These are phyloP conservation scores for Temnothorax unifasciatus DNA, from an alignment of 2,888 invertebrate species.

Conservation along the genomic window DNA sequence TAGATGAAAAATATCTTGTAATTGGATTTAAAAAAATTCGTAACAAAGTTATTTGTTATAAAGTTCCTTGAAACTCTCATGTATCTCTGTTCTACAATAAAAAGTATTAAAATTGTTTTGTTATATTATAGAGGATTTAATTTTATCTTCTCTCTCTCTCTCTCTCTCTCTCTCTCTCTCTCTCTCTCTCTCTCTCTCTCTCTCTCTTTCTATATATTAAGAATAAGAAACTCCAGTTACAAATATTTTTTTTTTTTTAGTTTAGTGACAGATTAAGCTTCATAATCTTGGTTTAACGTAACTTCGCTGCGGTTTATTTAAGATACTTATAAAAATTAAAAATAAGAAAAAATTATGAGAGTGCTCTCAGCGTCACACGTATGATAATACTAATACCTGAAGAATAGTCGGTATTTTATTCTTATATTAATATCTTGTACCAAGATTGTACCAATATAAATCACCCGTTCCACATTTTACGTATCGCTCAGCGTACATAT, in stretches of 20 bases:
- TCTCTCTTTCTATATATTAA: neutral
- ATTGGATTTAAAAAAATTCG: neutral
- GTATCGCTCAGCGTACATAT: neutral
- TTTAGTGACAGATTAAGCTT: neutral
- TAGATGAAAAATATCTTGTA: neutral
- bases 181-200: too few species aligned
- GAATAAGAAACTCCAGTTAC: neutral
- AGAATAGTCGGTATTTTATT: neutral
- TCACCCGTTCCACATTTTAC: neutral
- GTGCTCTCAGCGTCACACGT: neutral
- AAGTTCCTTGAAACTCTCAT: neutral
- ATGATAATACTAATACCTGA: neutral
- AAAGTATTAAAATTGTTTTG: slow-evolving; percentile 2
- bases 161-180: neutral
- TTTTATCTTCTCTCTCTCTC: neutral
- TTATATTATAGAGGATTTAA: neutral
- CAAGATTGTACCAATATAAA: neutral
- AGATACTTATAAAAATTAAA: neutral
- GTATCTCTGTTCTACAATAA: neutral
- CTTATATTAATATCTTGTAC: neutral
- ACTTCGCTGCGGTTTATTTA: neutral
- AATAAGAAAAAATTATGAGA: neutral
- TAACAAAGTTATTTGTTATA: neutral
- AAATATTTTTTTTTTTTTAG: neutral
- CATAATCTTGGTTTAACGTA: neutral